phyloP scores from a whole-genome alignment of 2,113 vertebrate species.

The Pomatorhinus ruficollis region DNA sequence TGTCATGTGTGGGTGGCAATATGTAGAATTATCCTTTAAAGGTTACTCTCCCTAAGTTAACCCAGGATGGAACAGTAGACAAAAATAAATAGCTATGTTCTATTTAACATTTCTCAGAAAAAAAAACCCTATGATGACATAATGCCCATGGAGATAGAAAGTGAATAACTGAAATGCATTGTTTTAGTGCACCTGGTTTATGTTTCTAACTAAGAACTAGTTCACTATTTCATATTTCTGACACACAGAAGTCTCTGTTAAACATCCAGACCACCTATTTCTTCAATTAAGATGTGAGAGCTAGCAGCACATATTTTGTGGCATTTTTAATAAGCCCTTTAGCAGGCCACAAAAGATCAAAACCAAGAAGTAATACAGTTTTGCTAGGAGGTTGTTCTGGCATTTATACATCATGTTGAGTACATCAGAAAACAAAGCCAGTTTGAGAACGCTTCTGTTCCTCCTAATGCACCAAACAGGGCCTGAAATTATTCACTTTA shows the following conservation, averaged over 20 bases:
- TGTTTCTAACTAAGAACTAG: neutral
- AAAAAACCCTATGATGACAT: neutral
- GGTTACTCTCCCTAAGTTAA: neutral
- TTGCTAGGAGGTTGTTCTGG: neutral
- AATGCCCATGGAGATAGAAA: neutral
- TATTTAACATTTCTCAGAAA: neutral
- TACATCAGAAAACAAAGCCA: neutral
- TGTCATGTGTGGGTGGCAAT: neutral
- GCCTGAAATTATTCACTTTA: slow-evolving; percentile 38
- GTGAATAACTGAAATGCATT: neutral
- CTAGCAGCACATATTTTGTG: neutral
- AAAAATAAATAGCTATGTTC: neutral
- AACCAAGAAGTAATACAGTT: neutral
- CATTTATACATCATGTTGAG: neutral
- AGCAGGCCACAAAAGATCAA: neutral
- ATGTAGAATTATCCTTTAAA: neutral
- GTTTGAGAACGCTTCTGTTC: neutral
- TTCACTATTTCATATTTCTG: neutral
- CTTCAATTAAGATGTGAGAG: neutral
- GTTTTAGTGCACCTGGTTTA: neutral
- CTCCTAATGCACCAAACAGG: neutral
- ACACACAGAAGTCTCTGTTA: neutral
- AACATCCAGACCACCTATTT: neutral
- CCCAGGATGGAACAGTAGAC: neutral
- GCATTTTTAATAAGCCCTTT: neutral